These are phyloP conservation scores for Amphiprion clarkii DNA, from an alignment of 2,797 vertebrate species.

Conservation along the genomic window DNA sequence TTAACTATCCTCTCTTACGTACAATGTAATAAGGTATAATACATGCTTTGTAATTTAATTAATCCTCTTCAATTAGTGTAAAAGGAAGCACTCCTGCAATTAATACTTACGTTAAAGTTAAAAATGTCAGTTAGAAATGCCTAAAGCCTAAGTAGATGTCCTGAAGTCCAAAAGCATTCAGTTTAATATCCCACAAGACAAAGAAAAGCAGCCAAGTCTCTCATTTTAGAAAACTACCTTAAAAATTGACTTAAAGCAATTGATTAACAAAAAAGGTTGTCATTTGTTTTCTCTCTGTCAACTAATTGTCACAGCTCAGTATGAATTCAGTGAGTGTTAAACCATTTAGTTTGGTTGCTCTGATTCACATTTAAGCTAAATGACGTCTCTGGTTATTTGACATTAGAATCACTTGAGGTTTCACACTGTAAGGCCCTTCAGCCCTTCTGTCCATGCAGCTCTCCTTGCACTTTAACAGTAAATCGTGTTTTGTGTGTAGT, in stretches of 20 bases:
- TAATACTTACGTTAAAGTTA: neutral
- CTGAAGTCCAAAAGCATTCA: neutral
- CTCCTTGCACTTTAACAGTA: slow-evolving; percentile 84
- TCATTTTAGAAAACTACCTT: neutral
- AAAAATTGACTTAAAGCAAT: neutral
- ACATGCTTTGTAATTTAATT: too few species aligned
- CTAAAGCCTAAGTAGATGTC: neutral
- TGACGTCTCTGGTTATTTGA: slow-evolving; percentile 69
- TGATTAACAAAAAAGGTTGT: too few species aligned
- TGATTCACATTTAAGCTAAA: slow-evolving; percentile 65
- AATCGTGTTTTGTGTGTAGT: slow-evolving; percentile 78
- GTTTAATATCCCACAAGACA: neutral
- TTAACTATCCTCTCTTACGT: neutral
- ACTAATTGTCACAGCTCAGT: neutral
- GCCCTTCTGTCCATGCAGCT: slow-evolving; percentile 56
- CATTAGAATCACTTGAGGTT: slow-evolving; percentile 38
- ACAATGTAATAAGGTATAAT: neutral
- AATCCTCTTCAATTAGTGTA: too few species aligned
- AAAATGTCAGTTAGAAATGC: neutral
- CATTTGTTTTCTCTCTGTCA: neutral
- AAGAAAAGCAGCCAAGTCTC: slow-evolving; percentile 1
- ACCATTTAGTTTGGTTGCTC: slow-evolving; percentile 33
- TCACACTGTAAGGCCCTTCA: slow-evolving; percentile 53
- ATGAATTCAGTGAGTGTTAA: neutral
- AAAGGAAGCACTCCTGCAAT: too few species aligned